phyloP scores from a whole-genome alignment of 2,888 invertebrate genomes.

The Biston betularia region DNA sequence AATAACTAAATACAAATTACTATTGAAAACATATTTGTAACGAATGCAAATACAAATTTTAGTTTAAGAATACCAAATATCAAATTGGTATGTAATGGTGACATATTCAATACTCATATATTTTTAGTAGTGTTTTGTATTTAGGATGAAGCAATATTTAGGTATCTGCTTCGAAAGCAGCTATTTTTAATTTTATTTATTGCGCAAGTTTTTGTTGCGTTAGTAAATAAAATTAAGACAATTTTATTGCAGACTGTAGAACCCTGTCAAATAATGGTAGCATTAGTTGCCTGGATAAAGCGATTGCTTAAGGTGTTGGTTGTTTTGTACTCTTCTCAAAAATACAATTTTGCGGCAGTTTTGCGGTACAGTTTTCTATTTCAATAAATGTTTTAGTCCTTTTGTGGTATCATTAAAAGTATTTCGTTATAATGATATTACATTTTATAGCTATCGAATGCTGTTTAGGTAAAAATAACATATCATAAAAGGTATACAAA shows the following conservation, averaged over 20 bases:
- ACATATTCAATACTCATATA: too few relatives aligned
- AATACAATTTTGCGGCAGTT: not conserved
- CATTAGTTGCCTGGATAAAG: not conserved
- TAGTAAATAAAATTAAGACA: not conserved
- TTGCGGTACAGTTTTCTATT: not conserved
- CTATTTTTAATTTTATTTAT: too few relatives aligned
- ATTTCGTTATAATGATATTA: too few relatives aligned
- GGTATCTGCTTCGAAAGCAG: too few relatives aligned
- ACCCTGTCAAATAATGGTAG: not conserved
- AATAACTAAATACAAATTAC: too few relatives aligned
- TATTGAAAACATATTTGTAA: not conserved
- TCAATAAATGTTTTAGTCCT: too few relatives aligned
- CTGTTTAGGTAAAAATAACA: too few relatives aligned
- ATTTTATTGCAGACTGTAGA: not conserved
- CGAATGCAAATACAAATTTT: not conserved
- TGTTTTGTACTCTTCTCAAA: not conserved
- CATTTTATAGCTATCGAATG: not conserved
- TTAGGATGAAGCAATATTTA: not conserved
- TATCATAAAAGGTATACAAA: not conserved
- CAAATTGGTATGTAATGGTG: too few relatives aligned
- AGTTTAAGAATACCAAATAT: too few relatives aligned
- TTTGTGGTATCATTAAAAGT: too few relatives aligned
- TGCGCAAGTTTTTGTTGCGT: not conserved
- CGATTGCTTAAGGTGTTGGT: slow-evolving; percentile 5
- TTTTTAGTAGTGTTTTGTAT: not conserved